Base-by-base conservation (phyloP, 2,113 vertebrate genomes). In the Apodemus speciosus region DNA sequence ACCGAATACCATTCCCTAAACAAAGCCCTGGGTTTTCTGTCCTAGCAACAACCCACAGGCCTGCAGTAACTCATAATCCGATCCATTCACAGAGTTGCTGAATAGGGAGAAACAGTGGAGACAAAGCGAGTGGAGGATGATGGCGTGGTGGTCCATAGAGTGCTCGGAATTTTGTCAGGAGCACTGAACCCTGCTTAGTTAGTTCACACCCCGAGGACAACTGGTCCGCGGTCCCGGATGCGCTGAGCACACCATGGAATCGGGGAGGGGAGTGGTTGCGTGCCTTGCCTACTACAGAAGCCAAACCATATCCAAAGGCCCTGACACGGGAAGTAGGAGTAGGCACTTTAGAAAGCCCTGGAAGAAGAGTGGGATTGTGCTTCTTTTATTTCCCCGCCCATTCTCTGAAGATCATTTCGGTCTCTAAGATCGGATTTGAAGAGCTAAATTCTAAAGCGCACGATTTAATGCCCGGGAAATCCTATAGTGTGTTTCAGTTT, bases 1-100 rank as follows among this genome's bases (percentile, higher is more conserved):
- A 96, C 96, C 95, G 96, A 97, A 97, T 97, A 90, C 85, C 95
- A 97, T 53, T 46, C 2, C 49, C 95, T 94, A 97, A 97, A 97
- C 90, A 97, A 97, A 96, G 96, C 3, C 96, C 95, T 92, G 69
- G n/a, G 91, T 93, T 96, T 66, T 81, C 92, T 95, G 56, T 94
- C 83, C 35, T 95, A 97, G 96, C 85, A 97, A 96, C 95, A 95
- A 92, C 53, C 53, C 71, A 2, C 0, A 88, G 88, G 86, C 62
- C 88, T 14, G 66, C 56, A 58, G 85, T 97, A 92, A 95, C 89
- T 96, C 95, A 92, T 94, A 96, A 97, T 95, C 88, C 83, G 92
- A 62, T 80, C 93, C 43, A 92, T 0, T 2, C 89, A 88, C 79
- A 40, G 62, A 88, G 53, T 89, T 96, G 95, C 92, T 91, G 94